Conservation (phyloP, 1,140 invertebrate genomes). For the Halotydeus destructor region DNA sequence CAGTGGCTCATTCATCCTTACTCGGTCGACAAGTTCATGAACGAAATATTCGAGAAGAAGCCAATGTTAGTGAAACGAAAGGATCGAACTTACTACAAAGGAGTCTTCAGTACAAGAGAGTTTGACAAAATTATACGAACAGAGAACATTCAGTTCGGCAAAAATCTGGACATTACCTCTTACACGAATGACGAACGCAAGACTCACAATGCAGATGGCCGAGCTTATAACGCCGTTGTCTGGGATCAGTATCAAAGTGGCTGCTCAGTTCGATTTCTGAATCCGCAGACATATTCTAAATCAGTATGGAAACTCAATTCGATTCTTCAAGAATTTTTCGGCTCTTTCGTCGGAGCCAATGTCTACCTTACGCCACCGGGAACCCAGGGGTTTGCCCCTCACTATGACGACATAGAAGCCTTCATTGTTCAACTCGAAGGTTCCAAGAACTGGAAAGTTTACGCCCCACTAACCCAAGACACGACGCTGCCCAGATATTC, state of each 20-base stretch:
- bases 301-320: constrained; percentile 37
- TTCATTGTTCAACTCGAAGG: constrained; percentile 92
- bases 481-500: constrained; percentile 47
- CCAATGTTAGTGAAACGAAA: constrained; percentile 48
- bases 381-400: constrained; percentile 90
- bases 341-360: constrained; percentile 37
- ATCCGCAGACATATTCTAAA: constrained; percentile 69
- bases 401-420: constrained; percentile 97
- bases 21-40: background rate
- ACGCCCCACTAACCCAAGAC: constrained; percentile 38
- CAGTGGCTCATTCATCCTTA: constrained; percentile 7
- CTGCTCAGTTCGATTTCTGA: constrained; percentile 71
- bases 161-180: constrained; percentile 74
- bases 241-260: constrained; percentile 81
- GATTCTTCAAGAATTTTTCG: constrained; percentile 79
- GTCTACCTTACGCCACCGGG: constrained; percentile 60
- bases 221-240: constrained; percentile 44
- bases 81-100: constrained; percentile 40
- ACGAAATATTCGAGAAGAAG: constrained; percentile 48
- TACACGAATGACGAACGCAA: constrained; percentile 54
- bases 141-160: constrained; percentile 50
- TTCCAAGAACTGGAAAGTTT: constrained; percentile 79
- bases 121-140: constrained; percentile 52
- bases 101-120: constrained; percentile 46
- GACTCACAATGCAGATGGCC: constrained; percentile 62